Evolutionary conservation across 2,888 invertebrate genomes (phyloP).

Genomic region (Linnaemya vulpina): DNA sequence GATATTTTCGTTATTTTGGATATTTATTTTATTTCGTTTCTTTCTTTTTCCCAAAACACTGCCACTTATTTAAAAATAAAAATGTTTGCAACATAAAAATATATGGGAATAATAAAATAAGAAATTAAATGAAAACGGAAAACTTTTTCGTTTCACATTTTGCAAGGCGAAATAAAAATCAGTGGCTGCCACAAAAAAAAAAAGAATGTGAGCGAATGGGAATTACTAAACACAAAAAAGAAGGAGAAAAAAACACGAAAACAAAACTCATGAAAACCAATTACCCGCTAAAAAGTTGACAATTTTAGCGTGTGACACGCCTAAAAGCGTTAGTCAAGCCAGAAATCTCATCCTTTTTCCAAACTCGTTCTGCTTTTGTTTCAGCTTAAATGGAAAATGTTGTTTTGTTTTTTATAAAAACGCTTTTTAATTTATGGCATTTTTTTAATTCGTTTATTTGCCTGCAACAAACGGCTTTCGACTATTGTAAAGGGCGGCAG

Average conservation of each 20-base stretch:
- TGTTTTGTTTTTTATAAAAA: constrained; percentile 5
- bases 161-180: constrained; percentile 43
- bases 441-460: background rate
- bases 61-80: constrained; percentile 65
- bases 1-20: constrained; percentile 20
- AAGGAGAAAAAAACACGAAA: background rate
- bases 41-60: constrained; percentile 30
- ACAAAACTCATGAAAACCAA: constrained; percentile 53
- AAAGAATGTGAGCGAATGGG: constrained; percentile 3
- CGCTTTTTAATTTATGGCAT: constrained; percentile 41
- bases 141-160: constrained; percentile 37
- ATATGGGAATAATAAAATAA: constrained; percentile 59
- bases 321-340: constrained; percentile 63
- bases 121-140: constrained; percentile 32
- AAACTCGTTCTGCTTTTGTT: constrained; percentile 27
- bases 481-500: background rate
- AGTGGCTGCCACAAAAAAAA: constrained; percentile 41
- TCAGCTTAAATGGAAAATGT: constrained; percentile 32
- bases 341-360: constrained; percentile 27
- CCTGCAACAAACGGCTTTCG: background rate
- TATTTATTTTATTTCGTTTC: constrained; percentile 10
- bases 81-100: constrained; percentile 62
- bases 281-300: constrained; percentile 62
- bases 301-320: constrained; percentile 68
- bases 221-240: background rate